These are phyloP conservation scores for Drosophila aldrichi DNA, from an alignment of 2,888 invertebrate genomes.

Conservation along the genomic window DNA sequence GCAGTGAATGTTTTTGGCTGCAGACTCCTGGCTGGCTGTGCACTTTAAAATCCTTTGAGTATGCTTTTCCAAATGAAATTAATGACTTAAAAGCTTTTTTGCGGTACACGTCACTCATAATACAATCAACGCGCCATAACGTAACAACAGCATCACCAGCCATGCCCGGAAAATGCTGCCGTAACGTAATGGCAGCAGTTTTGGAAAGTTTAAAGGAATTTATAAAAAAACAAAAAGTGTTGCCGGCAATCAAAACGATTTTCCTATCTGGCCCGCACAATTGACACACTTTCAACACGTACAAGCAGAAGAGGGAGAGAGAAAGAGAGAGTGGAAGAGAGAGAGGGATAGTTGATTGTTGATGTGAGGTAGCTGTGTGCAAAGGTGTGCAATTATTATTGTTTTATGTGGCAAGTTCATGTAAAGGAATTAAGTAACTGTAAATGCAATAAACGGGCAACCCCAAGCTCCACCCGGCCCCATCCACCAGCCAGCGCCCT, in stretches of 20 bases:
- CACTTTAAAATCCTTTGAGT: constrained; percentile 77
- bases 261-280: constrained; percentile 28
- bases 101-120: constrained; percentile 80
- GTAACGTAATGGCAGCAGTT: constrained; percentile 47
- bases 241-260: constrained; percentile 61
- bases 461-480: constrained; percentile 6
- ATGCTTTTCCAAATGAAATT: constrained; percentile 65
- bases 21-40: constrained; percentile 29
- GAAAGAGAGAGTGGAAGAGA: not conserved
- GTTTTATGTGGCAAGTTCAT: constrained; percentile 75
- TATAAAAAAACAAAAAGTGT: constrained; percentile 43
- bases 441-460: constrained; percentile 70
- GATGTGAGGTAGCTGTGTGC: constrained; percentile 12
- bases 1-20: constrained; percentile 4
- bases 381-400: constrained; percentile 68
- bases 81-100: constrained; percentile 83
- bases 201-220: constrained; percentile 59
- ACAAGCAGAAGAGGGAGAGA: constrained; percentile 38
- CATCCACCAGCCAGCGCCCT: too few relatives aligned
- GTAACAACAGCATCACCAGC: constrained; percentile 35
- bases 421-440: constrained; percentile 77
- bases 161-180: constrained; percentile 25
- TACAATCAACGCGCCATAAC: constrained; percentile 70
- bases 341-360: not conserved
- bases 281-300: constrained; percentile 48